Base-by-base conservation (phyloP, 2,113 vertebrate genomes). In the Chionodraco myersi region DNA sequence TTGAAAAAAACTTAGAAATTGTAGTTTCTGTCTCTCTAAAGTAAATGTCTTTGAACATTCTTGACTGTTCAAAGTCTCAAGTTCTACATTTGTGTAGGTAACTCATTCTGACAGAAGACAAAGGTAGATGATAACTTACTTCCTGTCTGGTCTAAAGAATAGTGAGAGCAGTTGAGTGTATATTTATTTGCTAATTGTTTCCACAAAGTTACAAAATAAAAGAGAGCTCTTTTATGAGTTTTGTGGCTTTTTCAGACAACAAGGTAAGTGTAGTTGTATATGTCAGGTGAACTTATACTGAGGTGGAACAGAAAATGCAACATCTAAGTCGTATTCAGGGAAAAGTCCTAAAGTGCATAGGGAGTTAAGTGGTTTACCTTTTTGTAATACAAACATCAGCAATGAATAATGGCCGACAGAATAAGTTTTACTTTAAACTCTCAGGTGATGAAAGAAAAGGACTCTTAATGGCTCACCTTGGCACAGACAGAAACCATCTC, bases 381-480 rank as follows among this genome's bases (percentile, higher is more conserved):
- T 64, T 12, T 30, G 16, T 14, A 51, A 66, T 26, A 3, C 6
- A 69, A 69, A 62, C 69, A 30, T 47, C 6, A 36, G 8, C 16
- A 5, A 23, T 1, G 6, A 53, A 41, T 45, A 23, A 13, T 41
- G 34, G 16, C 68, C 10, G 23, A 14, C 44, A 26, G 36, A 73
- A 74, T 11, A 57, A 13, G 51, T 71, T 47, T 44, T 51, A 36
- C 30, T 21, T 61, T 3, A 56, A 26, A 2, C 45, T 81, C 53
- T 65, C 1, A 4, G 44, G 41, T 36, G n/a, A 69, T 49, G 12
- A 69, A 81, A 76, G 56, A 9, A 15, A 15, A 62, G 54, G 61
- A 82, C 78, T 73, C 82, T 75, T 75, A 88, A 85, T 85, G 69
- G 64, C 56, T 66, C 36, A 67, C 68, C 71, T 78, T 89, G 77